Conservation (phyloP, 2,113 vertebrate species). For the Pholis gunnellus region DNA sequence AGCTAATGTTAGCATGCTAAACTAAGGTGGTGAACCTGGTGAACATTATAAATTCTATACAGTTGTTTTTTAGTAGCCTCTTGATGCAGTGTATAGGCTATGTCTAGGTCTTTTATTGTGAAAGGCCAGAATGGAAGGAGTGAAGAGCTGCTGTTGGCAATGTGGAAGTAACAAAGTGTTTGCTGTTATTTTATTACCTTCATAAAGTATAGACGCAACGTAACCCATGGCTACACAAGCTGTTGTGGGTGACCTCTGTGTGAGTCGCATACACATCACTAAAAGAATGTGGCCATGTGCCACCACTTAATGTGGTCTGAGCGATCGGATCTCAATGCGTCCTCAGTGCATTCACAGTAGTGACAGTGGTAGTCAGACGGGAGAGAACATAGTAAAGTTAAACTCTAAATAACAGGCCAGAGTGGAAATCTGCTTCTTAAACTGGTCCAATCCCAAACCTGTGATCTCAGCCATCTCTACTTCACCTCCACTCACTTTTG, state of each 20-base stretch:
- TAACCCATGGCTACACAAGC: too few species aligned
- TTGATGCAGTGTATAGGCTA: not conserved
- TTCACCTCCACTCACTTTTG: not conserved
- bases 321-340: not conserved
- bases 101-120: not conserved
- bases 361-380: not conserved
- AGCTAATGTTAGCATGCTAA: too few species aligned
- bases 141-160: too few species aligned
- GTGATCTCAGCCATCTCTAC: not conserved
- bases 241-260: too few species aligned
- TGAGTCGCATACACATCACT: too few species aligned
- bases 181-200: too few species aligned
- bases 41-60: not conserved
- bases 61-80: not conserved
- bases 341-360: not conserved
- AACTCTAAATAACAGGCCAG: not conserved
- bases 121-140: not conserved
- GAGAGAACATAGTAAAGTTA: not conserved
- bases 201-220: too few species aligned
- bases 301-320: too few species aligned
- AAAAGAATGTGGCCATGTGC: too few species aligned
- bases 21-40: not conserved
- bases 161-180: too few species aligned
- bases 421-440: not conserved
- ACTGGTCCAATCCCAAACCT: not conserved